phyloP scores from a whole-genome alignment of 2,888 invertebrate species.

The Phalera bucephala region DNA sequence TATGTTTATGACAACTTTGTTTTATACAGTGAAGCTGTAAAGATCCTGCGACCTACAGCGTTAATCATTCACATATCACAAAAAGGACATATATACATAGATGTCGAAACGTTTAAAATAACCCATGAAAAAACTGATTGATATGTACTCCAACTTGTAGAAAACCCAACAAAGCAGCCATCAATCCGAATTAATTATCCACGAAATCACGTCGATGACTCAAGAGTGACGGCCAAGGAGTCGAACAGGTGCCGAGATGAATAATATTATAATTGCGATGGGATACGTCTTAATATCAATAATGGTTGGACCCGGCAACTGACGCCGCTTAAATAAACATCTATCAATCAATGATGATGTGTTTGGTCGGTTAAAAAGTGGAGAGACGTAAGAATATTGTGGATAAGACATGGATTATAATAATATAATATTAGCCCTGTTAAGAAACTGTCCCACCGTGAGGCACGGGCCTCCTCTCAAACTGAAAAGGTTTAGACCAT shows the following conservation, averaged over 20 bases:
- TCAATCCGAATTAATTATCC: conserved; percentile 42
- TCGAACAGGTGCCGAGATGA: conserved; percentile 35
- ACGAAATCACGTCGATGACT: conserved; percentile 27
- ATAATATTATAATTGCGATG: conserved; percentile 39
- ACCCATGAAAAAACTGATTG: too few species aligned
- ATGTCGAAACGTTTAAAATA: too few species aligned
- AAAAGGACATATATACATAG: too few species aligned
- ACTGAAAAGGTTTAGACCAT: too few species aligned
- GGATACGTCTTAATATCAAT: conserved; percentile 68
- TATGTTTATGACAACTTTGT: too few species aligned
- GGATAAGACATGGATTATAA: conserved; percentile 48
- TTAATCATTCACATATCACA: too few species aligned
- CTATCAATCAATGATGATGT: conserved; percentile 73
- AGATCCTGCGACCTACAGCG: too few species aligned
- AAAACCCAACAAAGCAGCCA: conserved; percentile 18
- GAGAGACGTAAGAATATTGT: conserved; percentile 21
- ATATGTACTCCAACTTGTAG: not conserved
- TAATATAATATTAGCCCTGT: too few species aligned
- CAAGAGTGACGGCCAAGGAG: conserved; percentile 31
- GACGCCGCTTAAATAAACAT: conserved; percentile 70
- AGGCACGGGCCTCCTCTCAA: too few species aligned
- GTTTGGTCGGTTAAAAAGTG: conserved; percentile 53
- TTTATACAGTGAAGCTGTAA: too few species aligned
- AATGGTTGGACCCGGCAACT: conserved; percentile 46
- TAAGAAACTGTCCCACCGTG: too few species aligned